A percentile compares a stretch with the other conserved stretches of the same genome.
Evolutionary conservation across 2,113 vertebrate species (phyloP).

Genomic region (Antennarius striatus): DNA sequence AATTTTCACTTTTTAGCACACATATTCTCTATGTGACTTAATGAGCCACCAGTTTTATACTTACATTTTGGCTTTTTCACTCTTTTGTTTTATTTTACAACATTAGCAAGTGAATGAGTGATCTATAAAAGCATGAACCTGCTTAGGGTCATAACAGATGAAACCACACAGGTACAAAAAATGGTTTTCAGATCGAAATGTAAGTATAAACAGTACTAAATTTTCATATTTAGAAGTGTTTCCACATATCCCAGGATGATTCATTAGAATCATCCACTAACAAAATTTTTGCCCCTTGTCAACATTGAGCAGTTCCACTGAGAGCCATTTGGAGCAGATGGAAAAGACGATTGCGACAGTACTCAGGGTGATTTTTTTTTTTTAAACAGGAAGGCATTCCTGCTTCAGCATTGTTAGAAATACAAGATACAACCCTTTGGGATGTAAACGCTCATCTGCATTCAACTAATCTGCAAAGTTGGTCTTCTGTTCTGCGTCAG

Average conservation of each 20-base stretch:
- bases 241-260: constrained; percentile 32
- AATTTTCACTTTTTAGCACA: constrained; percentile 54
- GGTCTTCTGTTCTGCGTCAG: constrained; percentile 39
- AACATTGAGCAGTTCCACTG: constrained; percentile 45
- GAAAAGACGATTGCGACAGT: constrained; percentile 56
- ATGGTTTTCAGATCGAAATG: constrained; percentile 25
- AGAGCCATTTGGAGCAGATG: constrained; percentile 63
- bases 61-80: constrained; percentile 62
- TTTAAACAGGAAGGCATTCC: constrained; percentile 36
- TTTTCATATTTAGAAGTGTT: constrained; percentile 54
- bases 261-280: constrained; percentile 35
- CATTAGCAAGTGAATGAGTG: constrained; percentile 55
- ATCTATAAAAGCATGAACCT: constrained; percentile 40
- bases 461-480: constrained; percentile 58
- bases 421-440: constrained; percentile 54
- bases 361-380: constrained; percentile 36
- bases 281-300: constrained; percentile 53
- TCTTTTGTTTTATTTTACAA: constrained; percentile 44
- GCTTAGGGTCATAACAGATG: constrained; percentile 20
- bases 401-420: constrained; percentile 57
- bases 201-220: constrained; percentile 16
- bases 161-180: constrained; percentile 37
- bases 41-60: constrained; percentile 53
- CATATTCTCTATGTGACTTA: constrained; percentile 49
- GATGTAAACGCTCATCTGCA: constrained; percentile 56